These are phyloP conservation scores for Pristiophorus japonicus DNA, from an alignment of 2,113 vertebrate genomes.

Conservation along the genomic window DNA sequence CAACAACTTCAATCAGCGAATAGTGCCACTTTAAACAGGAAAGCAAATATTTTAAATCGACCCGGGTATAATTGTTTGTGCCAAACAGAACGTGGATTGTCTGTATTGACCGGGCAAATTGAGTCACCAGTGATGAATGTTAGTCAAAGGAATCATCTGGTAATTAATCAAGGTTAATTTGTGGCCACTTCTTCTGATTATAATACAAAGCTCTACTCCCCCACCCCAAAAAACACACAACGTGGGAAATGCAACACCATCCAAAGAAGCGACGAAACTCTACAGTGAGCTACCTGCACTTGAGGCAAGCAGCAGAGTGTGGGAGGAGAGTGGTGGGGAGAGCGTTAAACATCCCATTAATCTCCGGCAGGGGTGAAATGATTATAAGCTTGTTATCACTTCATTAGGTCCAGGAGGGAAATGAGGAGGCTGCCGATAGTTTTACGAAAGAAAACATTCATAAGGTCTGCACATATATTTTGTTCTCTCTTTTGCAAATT, in stretches of 20 bases:
- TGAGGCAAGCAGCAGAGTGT: neutral
- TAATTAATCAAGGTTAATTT: neutral
- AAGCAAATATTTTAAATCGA: neutral
- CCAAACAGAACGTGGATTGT: neutral
- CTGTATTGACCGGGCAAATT: neutral
- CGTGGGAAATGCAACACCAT: neutral
- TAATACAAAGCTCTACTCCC: neutral
- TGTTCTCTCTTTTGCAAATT: neutral
- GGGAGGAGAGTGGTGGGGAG: neutral
- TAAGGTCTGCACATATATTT: neutral
- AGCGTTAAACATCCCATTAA: slow-evolving; percentile 1
- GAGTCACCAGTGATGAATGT: neutral
- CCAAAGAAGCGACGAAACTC: neutral
- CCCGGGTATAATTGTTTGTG: neutral
- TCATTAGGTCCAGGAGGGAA: slow-evolving; percentile 10
- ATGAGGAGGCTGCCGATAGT: neutral
- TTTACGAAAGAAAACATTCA: neutral
- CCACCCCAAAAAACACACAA: neutral
- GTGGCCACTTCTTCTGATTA: no score
- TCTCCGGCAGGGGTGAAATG: slow-evolving; percentile 1
- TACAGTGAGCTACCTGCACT: neutral
- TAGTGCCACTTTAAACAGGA: neutral
- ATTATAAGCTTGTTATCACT: slow-evolving; percentile 13
- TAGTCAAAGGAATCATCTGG: neutral
- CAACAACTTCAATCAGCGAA: neutral